Evolutionary conservation across 1,140 invertebrate species (phyloP).

Genomic region (Daktulosphaira vitifoliae): DNA sequence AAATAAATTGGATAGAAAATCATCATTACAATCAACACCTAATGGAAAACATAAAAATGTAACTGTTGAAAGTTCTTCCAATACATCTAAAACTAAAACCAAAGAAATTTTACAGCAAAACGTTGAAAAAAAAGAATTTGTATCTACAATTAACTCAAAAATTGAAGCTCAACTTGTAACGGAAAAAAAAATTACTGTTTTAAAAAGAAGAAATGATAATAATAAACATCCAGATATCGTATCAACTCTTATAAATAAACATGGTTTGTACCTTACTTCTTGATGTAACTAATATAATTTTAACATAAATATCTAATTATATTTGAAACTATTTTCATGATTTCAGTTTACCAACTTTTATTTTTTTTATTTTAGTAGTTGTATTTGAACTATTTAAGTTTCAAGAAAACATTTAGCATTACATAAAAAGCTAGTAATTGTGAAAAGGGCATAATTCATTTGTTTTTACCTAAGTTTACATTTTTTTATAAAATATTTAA

Average conservation of each 20-base stretch:
- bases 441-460: no score
- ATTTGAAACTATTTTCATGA: no score
- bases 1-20: conserved; percentile 10
- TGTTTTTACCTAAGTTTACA: no score
- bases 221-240: neutral
- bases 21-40: neutral
- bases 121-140: neutral
- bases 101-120: neutral
- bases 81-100: conserved; percentile 3
- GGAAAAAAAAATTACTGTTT: conserved; percentile 17
- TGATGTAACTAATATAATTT: no score
- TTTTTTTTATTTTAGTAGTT: no score
- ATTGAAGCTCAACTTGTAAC: neutral
- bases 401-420: no score
- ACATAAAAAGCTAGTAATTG: no score
- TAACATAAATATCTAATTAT: no score
- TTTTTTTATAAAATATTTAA: no score
- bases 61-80: neutral
- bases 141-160: no score
- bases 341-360: no score
- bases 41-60: conserved; percentile 1
- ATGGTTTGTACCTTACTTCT: conserved; percentile 1
- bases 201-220: conserved; percentile 1
- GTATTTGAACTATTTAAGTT: no score
- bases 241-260: conserved; percentile 1